Conservation (phyloP, 2,888 invertebrate genomes). For the Stenodema calcarata region DNA sequence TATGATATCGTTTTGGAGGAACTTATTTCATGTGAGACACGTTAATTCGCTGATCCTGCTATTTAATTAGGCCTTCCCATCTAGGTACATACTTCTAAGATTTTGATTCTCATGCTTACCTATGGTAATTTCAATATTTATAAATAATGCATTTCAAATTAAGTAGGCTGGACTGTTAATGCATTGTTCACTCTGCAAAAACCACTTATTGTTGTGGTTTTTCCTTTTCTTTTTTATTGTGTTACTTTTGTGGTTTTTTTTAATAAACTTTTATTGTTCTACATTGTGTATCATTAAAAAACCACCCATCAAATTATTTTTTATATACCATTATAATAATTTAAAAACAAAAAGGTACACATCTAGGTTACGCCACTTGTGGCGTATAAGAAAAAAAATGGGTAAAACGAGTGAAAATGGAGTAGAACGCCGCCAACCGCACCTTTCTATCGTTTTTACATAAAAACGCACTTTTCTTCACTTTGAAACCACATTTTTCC, state of each 20-base stretch:
- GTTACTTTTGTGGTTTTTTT: not conserved
- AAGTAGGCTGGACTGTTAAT: slow-evolving; percentile 1
- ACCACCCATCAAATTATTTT: not conserved
- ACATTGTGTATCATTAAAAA: not conserved
- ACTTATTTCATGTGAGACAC: not conserved
- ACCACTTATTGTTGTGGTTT: too few relatives aligned
- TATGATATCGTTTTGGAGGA: not conserved
- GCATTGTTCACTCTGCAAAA: not conserved
- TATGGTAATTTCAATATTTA: slow-evolving; percentile 10
- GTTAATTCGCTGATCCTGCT: slow-evolving; percentile 2
- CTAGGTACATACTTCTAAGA: not conserved
- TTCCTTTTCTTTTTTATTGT: not conserved
- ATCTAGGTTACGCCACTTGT: too few relatives aligned
- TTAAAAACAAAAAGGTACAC: too few relatives aligned
- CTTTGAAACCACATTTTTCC: too few relatives aligned
- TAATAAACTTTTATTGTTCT: not conserved
- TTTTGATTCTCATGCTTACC: not conserved
- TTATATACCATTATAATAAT: too few relatives aligned
- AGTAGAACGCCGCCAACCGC: too few relatives aligned
- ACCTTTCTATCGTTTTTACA: too few relatives aligned
- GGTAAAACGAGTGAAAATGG: too few relatives aligned
- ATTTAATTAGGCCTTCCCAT: slow-evolving; percentile 21
- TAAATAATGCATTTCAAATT: not conserved
- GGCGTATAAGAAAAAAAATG: too few relatives aligned
- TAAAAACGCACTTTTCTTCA: too few relatives aligned